Conservation (phyloP, 2,113 vertebrate genomes). For the Trochalopteron elliotii region DNA sequence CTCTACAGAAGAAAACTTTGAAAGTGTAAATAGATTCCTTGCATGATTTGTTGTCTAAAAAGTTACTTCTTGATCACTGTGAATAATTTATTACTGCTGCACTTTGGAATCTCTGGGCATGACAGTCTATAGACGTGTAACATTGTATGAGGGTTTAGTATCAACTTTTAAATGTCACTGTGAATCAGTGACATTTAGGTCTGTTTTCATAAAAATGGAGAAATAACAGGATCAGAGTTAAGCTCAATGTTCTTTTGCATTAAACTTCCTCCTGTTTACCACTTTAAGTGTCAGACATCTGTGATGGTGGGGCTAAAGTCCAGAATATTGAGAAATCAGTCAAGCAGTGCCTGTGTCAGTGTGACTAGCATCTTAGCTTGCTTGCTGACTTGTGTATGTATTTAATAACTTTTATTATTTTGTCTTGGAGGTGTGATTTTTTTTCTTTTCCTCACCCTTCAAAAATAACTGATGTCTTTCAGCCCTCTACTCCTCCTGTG, state of each 20-base stretch:
- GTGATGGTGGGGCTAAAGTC: neutral
- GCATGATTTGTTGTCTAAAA: neutral
- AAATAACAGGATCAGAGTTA: neutral
- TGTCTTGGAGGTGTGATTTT: neutral
- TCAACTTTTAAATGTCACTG: neutral
- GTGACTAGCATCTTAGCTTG: neutral
- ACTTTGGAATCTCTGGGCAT: neutral
- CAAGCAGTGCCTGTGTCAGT: neutral
- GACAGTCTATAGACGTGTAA: neutral
- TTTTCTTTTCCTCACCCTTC: neutral
- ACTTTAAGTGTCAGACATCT: neutral
- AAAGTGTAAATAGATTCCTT: neutral
- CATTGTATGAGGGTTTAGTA: neutral
- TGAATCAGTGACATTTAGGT: neutral
- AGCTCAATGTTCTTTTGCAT: neutral
- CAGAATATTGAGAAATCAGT: neutral
- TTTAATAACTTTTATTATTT: neutral
- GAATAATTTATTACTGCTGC: neutral
- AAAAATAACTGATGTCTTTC: neutral
- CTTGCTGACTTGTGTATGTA: neutral
- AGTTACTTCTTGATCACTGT: neutral
- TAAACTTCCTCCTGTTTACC: neutral
- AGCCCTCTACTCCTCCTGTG: neutral
- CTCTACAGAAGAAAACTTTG: neutral
- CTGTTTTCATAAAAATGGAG: neutral